Evolutionary conservation across 2,113 vertebrate genomes (phyloP).

Genomic region (Mystacornis crossleyi): DNA sequence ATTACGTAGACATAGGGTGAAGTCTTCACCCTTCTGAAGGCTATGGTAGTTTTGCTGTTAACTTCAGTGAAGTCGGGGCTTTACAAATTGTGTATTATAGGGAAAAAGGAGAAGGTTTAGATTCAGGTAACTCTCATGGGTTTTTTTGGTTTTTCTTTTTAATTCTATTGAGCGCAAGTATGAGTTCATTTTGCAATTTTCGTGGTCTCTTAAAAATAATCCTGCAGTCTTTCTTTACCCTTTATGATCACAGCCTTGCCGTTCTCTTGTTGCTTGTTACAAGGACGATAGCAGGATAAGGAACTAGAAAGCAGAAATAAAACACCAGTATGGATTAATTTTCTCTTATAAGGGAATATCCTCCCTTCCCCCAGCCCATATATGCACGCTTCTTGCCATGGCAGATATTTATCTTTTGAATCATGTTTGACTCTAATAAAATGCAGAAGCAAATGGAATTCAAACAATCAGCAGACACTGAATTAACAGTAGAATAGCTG

Average conservation of each 20-base stretch:
- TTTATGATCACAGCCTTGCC: not conserved
- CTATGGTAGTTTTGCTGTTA: not conserved
- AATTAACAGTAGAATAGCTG: not conserved
- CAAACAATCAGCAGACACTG: not conserved
- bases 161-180: fast-evolving
- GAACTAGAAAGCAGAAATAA: not conserved
- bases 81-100: not conserved
- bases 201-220: not conserved
- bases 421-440: not conserved
- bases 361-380: not conserved
- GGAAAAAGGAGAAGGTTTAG: not conserved
- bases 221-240: not conserved
- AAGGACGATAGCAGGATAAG: not conserved
- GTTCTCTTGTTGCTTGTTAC: not conserved
- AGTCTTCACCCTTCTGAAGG: not conserved
- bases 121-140: not conserved
- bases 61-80: not conserved
- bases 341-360: not conserved
- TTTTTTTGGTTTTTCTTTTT: not conserved
- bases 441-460: not conserved
- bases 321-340: not conserved
- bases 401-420: not conserved
- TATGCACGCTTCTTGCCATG: not conserved
- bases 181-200: not conserved
- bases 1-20: not conserved